Conservation (phyloP, 2,888 invertebrate species). For the Lysandra coridon region DNA sequence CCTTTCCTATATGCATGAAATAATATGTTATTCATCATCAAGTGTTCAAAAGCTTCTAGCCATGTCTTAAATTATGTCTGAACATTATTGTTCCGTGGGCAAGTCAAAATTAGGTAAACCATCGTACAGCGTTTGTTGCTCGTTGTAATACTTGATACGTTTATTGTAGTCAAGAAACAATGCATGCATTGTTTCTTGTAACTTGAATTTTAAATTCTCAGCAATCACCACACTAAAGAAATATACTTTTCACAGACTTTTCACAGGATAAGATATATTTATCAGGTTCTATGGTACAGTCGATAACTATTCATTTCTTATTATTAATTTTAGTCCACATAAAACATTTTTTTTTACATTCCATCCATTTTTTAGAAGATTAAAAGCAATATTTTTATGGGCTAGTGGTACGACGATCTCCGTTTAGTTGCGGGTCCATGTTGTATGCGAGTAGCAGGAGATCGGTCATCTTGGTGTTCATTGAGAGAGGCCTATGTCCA, state of each 20-base stretch:
- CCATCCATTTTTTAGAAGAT: too few relatives aligned
- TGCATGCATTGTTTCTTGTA: conserved; percentile 5
- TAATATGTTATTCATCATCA: neutral
- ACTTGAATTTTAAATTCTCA: conserved; percentile 18
- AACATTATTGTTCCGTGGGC: conserved; percentile 19
- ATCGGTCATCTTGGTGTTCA: too few relatives aligned
- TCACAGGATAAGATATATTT: too few relatives aligned
- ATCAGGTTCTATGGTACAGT: too few relatives aligned
- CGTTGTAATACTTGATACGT: conserved; percentile 22
- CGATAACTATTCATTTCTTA: too few relatives aligned
- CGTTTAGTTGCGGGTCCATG: too few relatives aligned
- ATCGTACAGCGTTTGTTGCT: neutral
- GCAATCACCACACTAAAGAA: neutral
- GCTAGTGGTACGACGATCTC: too few relatives aligned
- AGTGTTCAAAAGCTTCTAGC: neutral
- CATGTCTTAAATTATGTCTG: neutral
- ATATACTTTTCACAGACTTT: neutral
- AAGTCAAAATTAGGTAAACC: conserved; percentile 10
- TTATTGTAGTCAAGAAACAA: conserved; percentile 24
- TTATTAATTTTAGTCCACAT: too few relatives aligned
- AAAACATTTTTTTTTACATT: too few relatives aligned
- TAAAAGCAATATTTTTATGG: too few relatives aligned
- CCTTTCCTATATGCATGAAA: neutral
- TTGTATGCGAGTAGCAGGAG: too few relatives aligned
- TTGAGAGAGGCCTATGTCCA: too few relatives aligned